These are phyloP conservation scores for Callitettix versicolor DNA, from an alignment of 1,140 invertebrate genomes.

Conservation along the genomic window DNA sequence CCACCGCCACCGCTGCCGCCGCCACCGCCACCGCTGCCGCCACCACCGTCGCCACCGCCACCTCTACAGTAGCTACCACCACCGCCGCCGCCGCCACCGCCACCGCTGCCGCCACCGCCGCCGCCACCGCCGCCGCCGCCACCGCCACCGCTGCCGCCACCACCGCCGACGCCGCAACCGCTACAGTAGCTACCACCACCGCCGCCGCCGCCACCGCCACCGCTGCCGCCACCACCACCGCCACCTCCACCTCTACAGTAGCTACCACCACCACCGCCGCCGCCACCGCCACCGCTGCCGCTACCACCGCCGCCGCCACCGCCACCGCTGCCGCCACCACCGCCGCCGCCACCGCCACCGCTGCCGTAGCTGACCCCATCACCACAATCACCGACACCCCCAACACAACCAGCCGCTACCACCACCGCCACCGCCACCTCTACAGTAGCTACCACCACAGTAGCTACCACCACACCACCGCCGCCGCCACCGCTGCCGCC, in stretches of 20 bases:
- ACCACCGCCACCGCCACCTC: no score
- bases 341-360: not conserved
- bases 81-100: not conserved
- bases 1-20: no score
- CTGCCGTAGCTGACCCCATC: not conserved
- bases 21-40: no score
- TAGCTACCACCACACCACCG: no score
- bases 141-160: not conserved
- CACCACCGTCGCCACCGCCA: no score
- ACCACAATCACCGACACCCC: not conserved
- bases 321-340: no score
- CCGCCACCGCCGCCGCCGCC: not conserved
- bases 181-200: no score
- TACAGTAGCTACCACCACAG: no score
- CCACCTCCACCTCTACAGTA: not conserved
- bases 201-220: not conserved
- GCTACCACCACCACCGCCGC: not conserved
- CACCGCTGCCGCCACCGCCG: not conserved
- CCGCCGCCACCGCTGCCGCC: not conserved
- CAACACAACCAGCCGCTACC: no score
- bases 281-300: not conserved
- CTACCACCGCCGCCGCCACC: no score
- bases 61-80: not conserved
- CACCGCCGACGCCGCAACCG: not conserved
- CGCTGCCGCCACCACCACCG: not conserved